A percentile compares a stretch with the other conserved stretches of the same genome.
phyloP scores from a whole-genome alignment of 2,113 vertebrate species.

The Atlantisia rogersi region DNA sequence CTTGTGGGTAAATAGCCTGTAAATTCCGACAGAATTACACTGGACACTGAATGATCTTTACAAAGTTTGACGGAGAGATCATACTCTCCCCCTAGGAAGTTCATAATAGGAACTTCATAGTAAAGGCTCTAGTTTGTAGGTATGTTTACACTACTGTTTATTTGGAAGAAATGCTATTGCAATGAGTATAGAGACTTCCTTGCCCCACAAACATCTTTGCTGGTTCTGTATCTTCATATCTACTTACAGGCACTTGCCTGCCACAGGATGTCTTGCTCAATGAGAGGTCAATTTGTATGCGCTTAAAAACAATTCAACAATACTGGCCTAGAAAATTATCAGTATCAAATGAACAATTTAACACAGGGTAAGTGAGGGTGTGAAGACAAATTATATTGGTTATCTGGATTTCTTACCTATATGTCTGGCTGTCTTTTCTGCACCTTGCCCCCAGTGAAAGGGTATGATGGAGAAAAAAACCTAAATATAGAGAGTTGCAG shows the following conservation, averaged over 20 bases:
- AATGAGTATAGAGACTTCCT: neutral
- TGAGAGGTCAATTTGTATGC: neutral
- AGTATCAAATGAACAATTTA: neutral
- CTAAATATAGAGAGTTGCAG: neutral
- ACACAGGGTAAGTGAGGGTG: neutral
- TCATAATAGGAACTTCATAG: neutral
- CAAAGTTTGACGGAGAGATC: neutral
- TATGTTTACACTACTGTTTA: neutral
- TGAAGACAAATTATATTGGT: neutral
- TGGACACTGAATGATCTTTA: neutral
- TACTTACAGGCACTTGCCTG: neutral
- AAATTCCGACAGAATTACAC: neutral
- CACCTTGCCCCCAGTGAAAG: neutral
- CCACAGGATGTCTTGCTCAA: neutral
- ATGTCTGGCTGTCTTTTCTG: neutral
- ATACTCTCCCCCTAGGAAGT: neutral
- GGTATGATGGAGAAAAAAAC: neutral
- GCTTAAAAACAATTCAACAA: neutral
- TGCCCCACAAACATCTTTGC: neutral
- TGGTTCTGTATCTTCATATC: neutral
- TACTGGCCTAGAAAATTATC: neutral
- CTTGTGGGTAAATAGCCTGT: neutral
- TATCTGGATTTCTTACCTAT: neutral
- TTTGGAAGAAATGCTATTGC: neutral
- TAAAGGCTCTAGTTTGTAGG: neutral